phyloP scores from a whole-genome alignment of 2,888 invertebrate genomes.

The Spodoptera littoralis region DNA sequence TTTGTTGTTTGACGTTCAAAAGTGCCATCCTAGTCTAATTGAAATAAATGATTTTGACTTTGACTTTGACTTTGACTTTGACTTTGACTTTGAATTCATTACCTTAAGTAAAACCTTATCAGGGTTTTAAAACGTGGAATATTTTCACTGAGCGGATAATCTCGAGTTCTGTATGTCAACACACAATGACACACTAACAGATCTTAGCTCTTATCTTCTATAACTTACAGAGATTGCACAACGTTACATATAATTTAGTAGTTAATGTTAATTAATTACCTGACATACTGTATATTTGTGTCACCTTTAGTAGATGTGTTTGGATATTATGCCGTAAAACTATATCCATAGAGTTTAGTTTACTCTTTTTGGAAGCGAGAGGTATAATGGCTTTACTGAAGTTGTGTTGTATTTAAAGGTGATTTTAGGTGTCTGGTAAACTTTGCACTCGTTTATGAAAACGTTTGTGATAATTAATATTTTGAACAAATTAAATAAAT shows the following conservation, averaged over 20 bases:
- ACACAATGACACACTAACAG: constrained; percentile 77
- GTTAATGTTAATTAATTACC: constrained; percentile 34
- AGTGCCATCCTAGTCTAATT: too few species aligned
- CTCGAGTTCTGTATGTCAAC: constrained; percentile 80
- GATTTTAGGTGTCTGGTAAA: too few species aligned
- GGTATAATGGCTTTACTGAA: too few species aligned
- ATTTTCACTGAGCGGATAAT: constrained; percentile 80
- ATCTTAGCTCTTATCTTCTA: constrained; percentile 67
- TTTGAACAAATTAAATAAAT: too few species aligned
- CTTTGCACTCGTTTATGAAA: too few species aligned
- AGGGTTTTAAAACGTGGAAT: constrained; percentile 63
- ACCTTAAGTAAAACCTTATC: constrained; percentile 32
- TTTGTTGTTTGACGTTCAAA: too few species aligned
- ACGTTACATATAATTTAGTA: constrained; percentile 32
- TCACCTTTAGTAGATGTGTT: background rate
- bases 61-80: too few species aligned
- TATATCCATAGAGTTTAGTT: background rate
- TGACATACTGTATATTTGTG: constrained; percentile 24
- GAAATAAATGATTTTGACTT: too few species aligned
- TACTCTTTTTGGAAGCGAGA: too few species aligned
- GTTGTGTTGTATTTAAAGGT: too few species aligned
- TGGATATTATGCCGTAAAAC: background rate
- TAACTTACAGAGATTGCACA: constrained; percentile 47
- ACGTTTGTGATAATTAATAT: too few species aligned
- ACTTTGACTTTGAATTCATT: too few species aligned